Base-by-base conservation (phyloP, 2,113 vertebrate species). In the Elgaria multicarinata region DNA sequence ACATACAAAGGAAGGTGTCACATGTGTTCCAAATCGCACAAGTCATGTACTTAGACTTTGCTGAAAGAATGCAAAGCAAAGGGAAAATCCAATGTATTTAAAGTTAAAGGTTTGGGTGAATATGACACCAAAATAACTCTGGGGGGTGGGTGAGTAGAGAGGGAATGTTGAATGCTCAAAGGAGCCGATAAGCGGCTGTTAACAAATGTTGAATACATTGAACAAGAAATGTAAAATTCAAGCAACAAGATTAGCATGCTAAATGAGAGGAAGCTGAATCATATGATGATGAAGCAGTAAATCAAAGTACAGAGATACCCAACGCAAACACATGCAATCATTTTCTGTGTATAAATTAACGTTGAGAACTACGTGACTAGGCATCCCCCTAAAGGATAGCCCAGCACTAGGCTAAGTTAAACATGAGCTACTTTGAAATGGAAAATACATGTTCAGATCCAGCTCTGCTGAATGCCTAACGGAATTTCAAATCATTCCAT, bases 271-370 rank as follows among this genome's bases (percentile, higher is more conserved):
- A 82, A 86, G 39, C 44, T 28, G 66, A 81, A 77, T 77, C 22
- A 50, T 87, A 67, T 24, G 36, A 86, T 86, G 81, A 86, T 78
- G 58, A 83, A 89, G 77, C 71, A 80, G 78, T 91, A 85, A 81
- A 88, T 85, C 86, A 91, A 85, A 85, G 62, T 67, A 62, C 31
- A 75, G 46, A 67, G 39, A 77, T 22, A 39, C 20, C 28, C 18
- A 31, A 39, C 36, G 33, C 1, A 46, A 53, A 53, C n/a, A 44
- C 28, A 58, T 53, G 62, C 4, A 18, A 26, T 77, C 22, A 46
- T 39, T 86, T 86, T 20, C n/a, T 67, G 33, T 36, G 33, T 69
- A 86, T 82, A 64, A 83, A 89, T 89, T 81, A 86, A 75, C 87
- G 50, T n/a, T 77, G 74, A 87, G 7, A 77, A 87, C 39, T 74